Conservation (phyloP, 2,888 invertebrate species). For the Brenthis hecate region DNA sequence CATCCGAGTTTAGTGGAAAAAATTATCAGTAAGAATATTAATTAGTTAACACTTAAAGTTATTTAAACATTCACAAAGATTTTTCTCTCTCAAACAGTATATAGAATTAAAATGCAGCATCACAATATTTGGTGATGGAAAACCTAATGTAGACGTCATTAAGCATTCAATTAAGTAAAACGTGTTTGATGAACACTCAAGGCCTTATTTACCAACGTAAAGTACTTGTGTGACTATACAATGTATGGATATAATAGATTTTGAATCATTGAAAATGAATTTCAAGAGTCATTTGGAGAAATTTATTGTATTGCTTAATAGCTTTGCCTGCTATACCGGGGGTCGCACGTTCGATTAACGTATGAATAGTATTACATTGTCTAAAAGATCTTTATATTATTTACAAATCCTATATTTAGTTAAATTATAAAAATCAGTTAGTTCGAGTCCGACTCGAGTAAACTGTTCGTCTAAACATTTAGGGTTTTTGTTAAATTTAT, state of each 20-base stretch:
- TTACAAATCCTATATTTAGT: background rate
- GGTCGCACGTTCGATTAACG: no score
- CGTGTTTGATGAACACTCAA: conserved; percentile 69
- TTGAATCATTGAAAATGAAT: conserved; percentile 3
- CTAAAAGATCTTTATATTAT: background rate
- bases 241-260: conserved; percentile 10
- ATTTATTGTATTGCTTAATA: conserved; percentile 1
- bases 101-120: conserved; percentile 45
- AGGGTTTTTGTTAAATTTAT: no score
- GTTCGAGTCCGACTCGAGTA: no score
- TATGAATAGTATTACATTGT: no score
- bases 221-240: conserved; percentile 6
- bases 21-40: no score
- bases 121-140: conserved; percentile 45
- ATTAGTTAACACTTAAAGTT: no score
- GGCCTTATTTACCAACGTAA: conserved; percentile 52
- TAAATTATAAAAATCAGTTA: no score
- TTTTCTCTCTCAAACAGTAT: background rate
- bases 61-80: no score
- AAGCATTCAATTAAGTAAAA: conserved; percentile 75
- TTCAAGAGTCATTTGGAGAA: conserved; percentile 7
- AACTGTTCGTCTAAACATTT: no score
- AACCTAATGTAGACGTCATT: conserved; percentile 55
- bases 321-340: no score
- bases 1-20: no score